Evolutionary conservation across 2,113 vertebrate species (phyloP), one percentile per base, ranked within the genome.

Genomic region (Podarcis cretensis): DNA sequence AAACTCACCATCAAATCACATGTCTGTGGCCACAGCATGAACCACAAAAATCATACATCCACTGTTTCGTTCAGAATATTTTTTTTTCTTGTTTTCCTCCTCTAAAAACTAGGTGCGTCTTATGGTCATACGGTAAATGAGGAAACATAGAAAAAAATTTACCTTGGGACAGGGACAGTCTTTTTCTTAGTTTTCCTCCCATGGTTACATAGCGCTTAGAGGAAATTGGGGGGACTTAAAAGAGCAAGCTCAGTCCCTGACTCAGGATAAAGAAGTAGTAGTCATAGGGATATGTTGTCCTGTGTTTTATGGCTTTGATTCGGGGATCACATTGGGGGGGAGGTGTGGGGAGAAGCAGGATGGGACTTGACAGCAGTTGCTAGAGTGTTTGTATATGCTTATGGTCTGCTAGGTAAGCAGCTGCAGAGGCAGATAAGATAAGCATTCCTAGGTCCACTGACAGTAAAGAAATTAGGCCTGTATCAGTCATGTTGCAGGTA

Each of bases 371-470:
- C 48, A 88, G 32, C 6, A 6, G 8, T 81, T 92, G 30, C 43
- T 87, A 73, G 59, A 30, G 6, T 91, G 71, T 92, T 81, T 89
- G 21, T 81, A 88, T 40, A 25, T 27, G 27, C n/a, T 48, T 83
- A 25, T 78, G 16, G 14, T 69, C 37, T 78, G 37, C 63, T 48
- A 77, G 63, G 59, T 89, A 79, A 79, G 54, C 6, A 86, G 4
- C 1, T 88, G 71, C 69, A 37, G 1, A 82, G 80, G 59, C 78
- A n/a, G 71, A 92, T 91, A 82, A 68, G 30, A 35, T 20, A 48
- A 59, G 4, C 35, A 40, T 75, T 82, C 16, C 27, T 80, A 5
- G 81, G 85, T 86, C 74, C 65, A 82, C 68, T 90, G 0, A 0
- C 76, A 80, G 4, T 37, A 78, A 80, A 79, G 82, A 20, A 83